Evolutionary conservation across 2,888 invertebrate species (phyloP), one percentile per base, ranked within the genome.

Genomic region (Cephus runcator): DNA sequence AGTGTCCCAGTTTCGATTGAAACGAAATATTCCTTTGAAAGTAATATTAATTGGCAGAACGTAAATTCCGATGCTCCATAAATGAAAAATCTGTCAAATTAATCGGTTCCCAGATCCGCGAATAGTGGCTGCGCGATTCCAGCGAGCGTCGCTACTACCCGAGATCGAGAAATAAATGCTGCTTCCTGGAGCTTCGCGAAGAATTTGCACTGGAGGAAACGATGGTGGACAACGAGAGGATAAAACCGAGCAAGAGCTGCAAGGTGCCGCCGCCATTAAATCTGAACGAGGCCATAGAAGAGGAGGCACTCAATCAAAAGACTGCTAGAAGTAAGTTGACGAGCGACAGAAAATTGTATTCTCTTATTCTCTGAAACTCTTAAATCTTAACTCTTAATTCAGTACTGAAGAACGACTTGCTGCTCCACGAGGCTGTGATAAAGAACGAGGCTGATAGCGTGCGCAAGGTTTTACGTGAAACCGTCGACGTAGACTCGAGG

Each of bases 401-500:
- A 92, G 92, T 90, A 76, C 94, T 95, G 85, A 94, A 95, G 86
- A 95, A 95, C 87, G 95, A 95, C 87, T 92, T 95, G 73, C 92
- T 95, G 3, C 92, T 95, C 1, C 95, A 95, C 88, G 95, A 95
- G 87, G 95, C 95, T 3, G 95, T 95, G 56, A 95, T 95, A 89
- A 95, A 95, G 90, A 95, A 95, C 87, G 95, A 95, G 87, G 93
- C 94, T 0, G 95, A 94, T 3, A 93, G 94, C 0, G 95, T 95
- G 31, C 92, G 93, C 75, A 94, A 93, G 87, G 94, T 95, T 12
- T 92, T 95, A 77, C 93, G 92, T 85, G 93, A 95, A 83, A 94
- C 94, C 0, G 93, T 95, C 35, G 95, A 95, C 87, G 94, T 95
- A 86, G 95, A 95, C 89, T 95, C 94, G 79, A 93, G 95, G 85